Evolutionary conservation across 2,113 vertebrate genomes (phyloP).

Genomic region (Leuciscus idus): DNA sequence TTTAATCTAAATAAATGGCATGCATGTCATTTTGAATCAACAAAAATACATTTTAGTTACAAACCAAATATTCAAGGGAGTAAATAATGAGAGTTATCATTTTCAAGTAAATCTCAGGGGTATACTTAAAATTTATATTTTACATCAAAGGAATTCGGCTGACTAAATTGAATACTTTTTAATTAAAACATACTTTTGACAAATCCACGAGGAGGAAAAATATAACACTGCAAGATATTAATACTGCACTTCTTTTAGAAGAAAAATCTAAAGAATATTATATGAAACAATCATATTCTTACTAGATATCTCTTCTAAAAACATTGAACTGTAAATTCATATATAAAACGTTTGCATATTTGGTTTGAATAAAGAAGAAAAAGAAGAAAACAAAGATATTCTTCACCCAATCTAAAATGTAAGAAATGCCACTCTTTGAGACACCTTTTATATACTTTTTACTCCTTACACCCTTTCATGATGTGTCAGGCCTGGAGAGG

Average conservation of each 20-base stretch:
- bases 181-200: neutral
- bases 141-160: neutral
- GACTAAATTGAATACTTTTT: neutral
- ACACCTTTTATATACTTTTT: conserved; percentile 15
- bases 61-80: no score
- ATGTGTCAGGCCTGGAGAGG: conserved; percentile 8
- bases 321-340: neutral
- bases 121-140: neutral
- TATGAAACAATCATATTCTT: neutral
- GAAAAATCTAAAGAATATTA: neutral
- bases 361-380: no score
- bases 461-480: conserved; percentile 16
- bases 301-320: neutral
- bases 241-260: neutral
- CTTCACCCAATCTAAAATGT: neutral
- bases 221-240: neutral
- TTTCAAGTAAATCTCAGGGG: neutral
- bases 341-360: neutral
- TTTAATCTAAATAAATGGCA: no score
- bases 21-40: no score
- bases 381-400: neutral
- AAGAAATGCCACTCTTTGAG: neutral
- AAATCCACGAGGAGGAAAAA: neutral
- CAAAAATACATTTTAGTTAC: no score
- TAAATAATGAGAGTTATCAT: neutral